Evolutionary conservation across 2,797 vertebrate species (phyloP), one percentile per base, ranked within the genome.

Genomic region (Parotocinclus haroldoi): DNA sequence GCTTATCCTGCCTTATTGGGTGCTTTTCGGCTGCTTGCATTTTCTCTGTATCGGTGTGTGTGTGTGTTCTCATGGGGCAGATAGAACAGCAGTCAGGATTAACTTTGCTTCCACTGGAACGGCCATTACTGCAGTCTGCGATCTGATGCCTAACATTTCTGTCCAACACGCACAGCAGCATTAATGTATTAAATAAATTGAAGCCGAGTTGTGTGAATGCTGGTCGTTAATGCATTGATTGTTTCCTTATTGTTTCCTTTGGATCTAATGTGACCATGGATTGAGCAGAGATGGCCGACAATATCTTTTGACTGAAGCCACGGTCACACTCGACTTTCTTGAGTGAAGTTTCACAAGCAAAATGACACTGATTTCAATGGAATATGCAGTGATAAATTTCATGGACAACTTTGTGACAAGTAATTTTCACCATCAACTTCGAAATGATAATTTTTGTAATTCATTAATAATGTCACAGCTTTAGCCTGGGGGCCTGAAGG

Each of bases 101-200:
- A 61, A 71, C 77, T 74, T 73, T 79, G 37, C 14, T 54, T 76
- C 17, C 72, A 69, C 38, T 40, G 16, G 38, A 53, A 44, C 16
- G 49, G 59, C 69, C 75, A 75, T 75, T 74, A 74, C 69, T 74
- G 72, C 71, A 72, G 68, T 63, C 59, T 63, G 55, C 65, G 68
- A 74, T 68, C 44, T 68, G n/a, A 55, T 63, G 52, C 62, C 63
- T 39, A 74, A 69, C 49, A 60, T 27, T 27, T 27, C 5, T 27
- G 27, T 27, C 40, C 44, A 44, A 9, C 46, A 7, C 40, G 19
- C 38, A 44, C 36, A 42, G 40, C 10, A 54, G 40, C 51, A 83
- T 77, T 85, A 85, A 55, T 64, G 54, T 64, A 64, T 55, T 64
- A 64, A 64, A 64, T 39, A 85, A 80, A 80, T 68, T 49, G 81